These are phyloP conservation scores for Gallinago nigripennis DNA, from an alignment of 2,797 vertebrate species.

Conservation along the genomic window DNA sequence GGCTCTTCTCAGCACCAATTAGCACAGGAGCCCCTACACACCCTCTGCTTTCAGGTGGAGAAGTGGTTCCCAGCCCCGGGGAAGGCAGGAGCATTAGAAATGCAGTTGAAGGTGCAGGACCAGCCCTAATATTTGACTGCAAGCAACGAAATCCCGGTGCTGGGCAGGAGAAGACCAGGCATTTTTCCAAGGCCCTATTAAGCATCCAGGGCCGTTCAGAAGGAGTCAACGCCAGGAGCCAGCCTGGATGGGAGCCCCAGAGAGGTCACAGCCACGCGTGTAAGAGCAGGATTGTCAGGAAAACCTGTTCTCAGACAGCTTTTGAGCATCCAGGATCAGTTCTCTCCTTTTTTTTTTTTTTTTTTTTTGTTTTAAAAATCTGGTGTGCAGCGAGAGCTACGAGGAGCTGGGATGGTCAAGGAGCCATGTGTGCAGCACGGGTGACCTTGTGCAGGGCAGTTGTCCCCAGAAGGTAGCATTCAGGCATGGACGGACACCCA, in stretches of 20 bases:
- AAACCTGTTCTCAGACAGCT: not conserved
- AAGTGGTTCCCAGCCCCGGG: not conserved
- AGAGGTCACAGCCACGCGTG: not conserved
- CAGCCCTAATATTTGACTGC: not conserved
- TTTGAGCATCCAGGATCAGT: not conserved
- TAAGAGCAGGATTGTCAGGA: fast-evolving
- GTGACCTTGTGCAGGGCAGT: not conserved
- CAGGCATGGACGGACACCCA: not conserved
- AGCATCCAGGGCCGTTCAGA: fast-evolving
- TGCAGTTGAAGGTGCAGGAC: not conserved
- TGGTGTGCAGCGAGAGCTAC: fast-evolving
- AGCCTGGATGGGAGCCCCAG: not conserved
- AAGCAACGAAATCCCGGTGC: not conserved
- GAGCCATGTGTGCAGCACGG: fast-evolving
- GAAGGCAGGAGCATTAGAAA: not conserved
- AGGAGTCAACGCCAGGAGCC: not conserved
- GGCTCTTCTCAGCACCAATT: too few relatives aligned
- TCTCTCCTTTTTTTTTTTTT: not conserved
- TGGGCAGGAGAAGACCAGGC: not conserved
- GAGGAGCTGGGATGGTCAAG: fast-evolving
- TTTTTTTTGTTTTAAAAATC: not conserved
- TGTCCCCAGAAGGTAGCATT: not conserved
- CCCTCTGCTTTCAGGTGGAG: not conserved
- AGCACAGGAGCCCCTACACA: not conserved
- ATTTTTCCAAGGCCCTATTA: not conserved